Evolutionary conservation across 2,888 invertebrate species (phyloP), one percentile per base, ranked within the genome.

Genomic region (Pseudoips prasinana): DNA sequence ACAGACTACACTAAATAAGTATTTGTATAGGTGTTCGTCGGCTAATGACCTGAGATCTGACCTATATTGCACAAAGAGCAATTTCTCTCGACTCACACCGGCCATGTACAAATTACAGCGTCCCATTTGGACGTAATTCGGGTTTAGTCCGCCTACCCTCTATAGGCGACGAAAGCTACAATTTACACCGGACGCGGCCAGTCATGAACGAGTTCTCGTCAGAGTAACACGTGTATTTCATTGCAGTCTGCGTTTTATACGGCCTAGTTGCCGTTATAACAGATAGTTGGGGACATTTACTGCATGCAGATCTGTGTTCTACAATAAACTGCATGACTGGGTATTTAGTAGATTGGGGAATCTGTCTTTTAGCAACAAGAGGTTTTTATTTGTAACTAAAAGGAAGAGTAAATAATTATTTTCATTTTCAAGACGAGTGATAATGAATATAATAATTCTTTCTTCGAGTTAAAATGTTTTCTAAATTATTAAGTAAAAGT

Each of bases 171-270:
- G n/a, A 20, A 64, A 50, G 64, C 67, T 77, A 79, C 76, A 81
- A 82, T 83, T 82, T 78, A 73, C 73, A 59, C 77, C 75, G 82
- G 80, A 75, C 73, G 73, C 73, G 57, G 50, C 61, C 72, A 77
- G 55, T 73, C 65, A 61, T 58, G 63, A 66, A 65, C 61, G 61
- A 54, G 65, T 62, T 43, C 46, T 57, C 58, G 58, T 50, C 57
- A 44, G 34, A 42, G 56, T 38, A 49, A 50, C 82, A 79, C 72
- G 78, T 85, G 85, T 72, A 62, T 62, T 77, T 84, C 73, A 85
- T 61, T 69, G 69, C 71, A 60, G 55, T 46, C 73, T 84, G 81
- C 75, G 64, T 77, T 82, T 82, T 75, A 82, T 79, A 69, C 43
- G 59, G 58, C 46, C 51, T 53, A 46, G 56, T 58, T 39, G 57